Evolutionary conservation across 2,113 vertebrate genomes (phyloP), one percentile per base, ranked within the genome.

Genomic region (Hucho hucho): DNA sequence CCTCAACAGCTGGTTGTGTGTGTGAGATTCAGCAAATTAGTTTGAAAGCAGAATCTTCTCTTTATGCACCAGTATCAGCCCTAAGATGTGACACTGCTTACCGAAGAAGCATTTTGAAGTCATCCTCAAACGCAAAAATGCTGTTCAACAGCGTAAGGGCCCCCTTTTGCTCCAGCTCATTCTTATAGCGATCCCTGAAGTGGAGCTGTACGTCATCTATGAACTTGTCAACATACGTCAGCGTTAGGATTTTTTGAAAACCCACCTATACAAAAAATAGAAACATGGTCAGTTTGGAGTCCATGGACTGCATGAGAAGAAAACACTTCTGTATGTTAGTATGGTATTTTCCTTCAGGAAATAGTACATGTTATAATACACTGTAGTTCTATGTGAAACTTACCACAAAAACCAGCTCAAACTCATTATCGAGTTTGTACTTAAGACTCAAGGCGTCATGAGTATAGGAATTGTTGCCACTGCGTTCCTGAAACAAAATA

Each of bases 371-470:
- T 37, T 37, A 9, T 37, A 37, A 37, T 37, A 2, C 37, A 37
- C 37, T 37, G 37, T 6, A 37, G 37, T 37, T 37, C 37, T 43
- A 9, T 12, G 37, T 43, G 9, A 43, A 43, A 43, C 98, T 95
- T 89, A 98, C 97, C 95, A 99, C 98, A 93, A 98, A 99, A 82
- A 99, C 96, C 86, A 99, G 92, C 79, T 99, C 98, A 85, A 99
- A 99, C 89, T 99, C 97, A 89, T 99, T 99, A 89, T 99, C 98
- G 93, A 99, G 91, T 79, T 99, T 99, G 91, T 98, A 99, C 76
- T 99, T 98, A 4, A 99, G 95, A 26, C 93, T 98, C 84, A 98
- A 93, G 37, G 95, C 92, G 80, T 97, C 97, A 85, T 99, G 96
- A 77, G 84, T 97, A 78, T 94, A 99, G 58, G 94, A 95, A 72